phyloP scores from a whole-genome alignment of 2,113 vertebrate species.

The Pseudolaguvia tuberculata region DNA sequence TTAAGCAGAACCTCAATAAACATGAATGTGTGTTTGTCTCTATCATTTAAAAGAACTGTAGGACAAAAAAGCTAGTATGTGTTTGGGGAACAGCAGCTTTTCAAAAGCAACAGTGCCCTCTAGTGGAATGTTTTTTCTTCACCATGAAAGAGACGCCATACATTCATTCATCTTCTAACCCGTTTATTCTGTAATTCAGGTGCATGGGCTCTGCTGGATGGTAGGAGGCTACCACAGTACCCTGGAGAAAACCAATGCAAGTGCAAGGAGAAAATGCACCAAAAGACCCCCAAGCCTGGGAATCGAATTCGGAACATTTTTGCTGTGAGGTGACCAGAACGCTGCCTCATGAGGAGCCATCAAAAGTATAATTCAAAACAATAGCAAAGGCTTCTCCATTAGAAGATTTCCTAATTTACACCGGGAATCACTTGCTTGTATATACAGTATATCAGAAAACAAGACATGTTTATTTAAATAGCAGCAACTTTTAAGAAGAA shows the following conservation, averaged over 20 bases:
- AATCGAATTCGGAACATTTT: too few species aligned
- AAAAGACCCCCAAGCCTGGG: too few species aligned
- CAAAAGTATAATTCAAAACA: background rate
- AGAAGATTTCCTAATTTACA: background rate
- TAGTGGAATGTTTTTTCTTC: background rate
- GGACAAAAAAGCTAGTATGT: background rate
- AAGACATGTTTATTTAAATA: background rate
- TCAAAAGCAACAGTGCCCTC: background rate
- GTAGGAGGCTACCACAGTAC: too few species aligned
- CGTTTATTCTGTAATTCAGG: too few species aligned
- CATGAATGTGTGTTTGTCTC: background rate
- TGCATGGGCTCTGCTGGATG: too few species aligned
- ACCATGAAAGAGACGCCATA: background rate
- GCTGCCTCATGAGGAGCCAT: too few species aligned
- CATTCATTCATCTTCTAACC: too few species aligned
- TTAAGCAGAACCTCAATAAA: background rate
- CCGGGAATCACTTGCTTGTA: background rate
- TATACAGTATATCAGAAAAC: background rate
- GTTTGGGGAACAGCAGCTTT: background rate
- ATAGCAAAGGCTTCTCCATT: background rate
- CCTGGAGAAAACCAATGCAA: too few species aligned
- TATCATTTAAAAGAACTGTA: background rate
- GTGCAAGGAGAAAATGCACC: too few species aligned
- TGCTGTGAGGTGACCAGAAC: too few species aligned
- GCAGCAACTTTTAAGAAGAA: background rate